Percentiles rank a stretch among this genome's conserved stretches.
Evolutionary conservation across 2,888 invertebrate genomes (phyloP).

Genomic region (Cenopis cana): DNA sequence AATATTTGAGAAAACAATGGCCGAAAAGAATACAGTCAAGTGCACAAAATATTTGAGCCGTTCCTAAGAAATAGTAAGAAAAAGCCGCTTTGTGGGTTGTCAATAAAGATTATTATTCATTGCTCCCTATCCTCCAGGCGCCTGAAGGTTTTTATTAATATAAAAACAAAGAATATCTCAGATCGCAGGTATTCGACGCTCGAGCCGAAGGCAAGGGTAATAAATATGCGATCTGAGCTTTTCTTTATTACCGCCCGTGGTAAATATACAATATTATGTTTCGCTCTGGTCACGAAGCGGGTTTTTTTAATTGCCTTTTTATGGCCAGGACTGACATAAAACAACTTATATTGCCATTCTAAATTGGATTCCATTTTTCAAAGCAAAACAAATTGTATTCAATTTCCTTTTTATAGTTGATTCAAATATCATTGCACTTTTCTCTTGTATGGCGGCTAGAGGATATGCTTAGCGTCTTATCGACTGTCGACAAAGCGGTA

Average conservation of each 20-base stretch:
- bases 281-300: too few species aligned
- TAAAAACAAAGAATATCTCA: too few species aligned
- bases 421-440: too few species aligned
- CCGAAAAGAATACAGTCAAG: slow-evolving; percentile 32
- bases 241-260: background rate
- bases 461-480: background rate
- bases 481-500: background rate
- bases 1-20: slow-evolving; percentile 24
- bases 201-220: background rate
- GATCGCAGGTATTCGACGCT: background rate
- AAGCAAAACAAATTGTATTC: too few species aligned
- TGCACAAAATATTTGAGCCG: slow-evolving; percentile 35
- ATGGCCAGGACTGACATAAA: too few species aligned
- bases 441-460: too few species aligned
- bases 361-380: too few species aligned
- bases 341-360: too few species aligned
- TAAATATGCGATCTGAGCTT: background rate
- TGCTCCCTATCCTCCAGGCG: background rate
- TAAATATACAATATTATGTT: too few species aligned
- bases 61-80: background rate
- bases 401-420: too few species aligned
- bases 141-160: too few species aligned
- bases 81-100: background rate
- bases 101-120: background rate
- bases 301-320: too few species aligned